Evolutionary conservation across 1,140 invertebrate genomes (phyloP), one percentile per base, ranked within the genome.

Genomic region (Zaprionus camerounensis): DNA sequence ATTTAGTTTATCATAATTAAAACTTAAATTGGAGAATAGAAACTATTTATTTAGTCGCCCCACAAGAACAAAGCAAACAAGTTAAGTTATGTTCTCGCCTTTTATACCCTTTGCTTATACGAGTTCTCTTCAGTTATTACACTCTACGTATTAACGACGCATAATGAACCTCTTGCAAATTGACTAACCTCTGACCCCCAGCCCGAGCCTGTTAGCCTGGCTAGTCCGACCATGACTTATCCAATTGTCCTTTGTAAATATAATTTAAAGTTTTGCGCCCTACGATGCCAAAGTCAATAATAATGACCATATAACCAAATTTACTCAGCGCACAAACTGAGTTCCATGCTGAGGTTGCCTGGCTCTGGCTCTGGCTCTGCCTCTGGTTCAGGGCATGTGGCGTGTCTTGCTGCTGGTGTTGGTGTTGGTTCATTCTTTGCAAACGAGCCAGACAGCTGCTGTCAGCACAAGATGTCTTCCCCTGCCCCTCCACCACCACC

Each of bases 231-330:
- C 71, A 53, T 51, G 84, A 81, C 80, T 87, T 84, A 87, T 84
- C 69, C 81, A 81, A 87, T 87, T 88, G 84, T 78, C 71, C 84
- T 74, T 67, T 70, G 81, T 71, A 88, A 87, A 88, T 84, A 88
- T 88, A 88, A 87, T 88, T 87, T 87, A 81, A 87, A 87, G 84
- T 88, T 87, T 88, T 69, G 59, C 69, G 38, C 62, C 65, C 61
- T 59, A 66, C 78, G 77, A 61, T 82, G 82, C 83, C 70, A 88
- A 76, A 87, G 83, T 87, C 83, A 88, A 87, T 87, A 88, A 83
- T 88, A 88, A 88, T 88, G 84, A 78, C 84, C 84, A 81, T 88
- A 76, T 88, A 88, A 88, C 81, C 84, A 84, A 87, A 88, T 88
- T 87, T 88, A 71, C 77, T 70, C 74, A 70, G 74, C 31, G 80